Evolutionary conservation across 1,140 invertebrate species (phyloP).

Genomic region (Aphelinus atriplicis): DNA sequence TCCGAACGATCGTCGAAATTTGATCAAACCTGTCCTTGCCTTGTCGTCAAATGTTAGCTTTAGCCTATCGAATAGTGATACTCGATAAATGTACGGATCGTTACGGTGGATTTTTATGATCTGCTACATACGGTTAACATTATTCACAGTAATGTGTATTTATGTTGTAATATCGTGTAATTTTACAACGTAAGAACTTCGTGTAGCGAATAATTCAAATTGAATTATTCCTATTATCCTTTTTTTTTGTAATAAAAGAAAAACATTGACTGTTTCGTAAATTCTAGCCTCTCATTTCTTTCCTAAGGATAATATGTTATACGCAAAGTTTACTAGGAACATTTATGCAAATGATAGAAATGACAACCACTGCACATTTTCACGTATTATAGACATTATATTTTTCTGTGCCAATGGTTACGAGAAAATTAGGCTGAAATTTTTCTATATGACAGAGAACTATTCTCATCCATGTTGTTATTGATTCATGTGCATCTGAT

Average conservation of each 20-base stretch:
- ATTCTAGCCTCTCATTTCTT: slow-evolving; percentile 6
- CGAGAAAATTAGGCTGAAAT: too few species aligned
- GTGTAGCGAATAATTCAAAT: slow-evolving; percentile 17
- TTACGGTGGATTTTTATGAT: neutral
- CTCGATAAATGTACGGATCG: slow-evolving; percentile 2
- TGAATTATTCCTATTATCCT: slow-evolving; percentile 6
- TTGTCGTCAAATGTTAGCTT: neutral
- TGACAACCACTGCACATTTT: too few species aligned
- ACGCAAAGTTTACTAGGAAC: neutral
- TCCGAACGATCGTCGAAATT: slow-evolving; percentile 6
- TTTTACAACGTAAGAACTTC: slow-evolving; percentile 18
- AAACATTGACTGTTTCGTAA: slow-evolving; percentile 31
- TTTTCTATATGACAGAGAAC: too few species aligned
- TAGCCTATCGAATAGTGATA: slow-evolving; percentile 19
- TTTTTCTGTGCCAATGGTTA: too few species aligned
- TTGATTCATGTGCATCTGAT: too few species aligned
- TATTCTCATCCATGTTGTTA: too few species aligned
- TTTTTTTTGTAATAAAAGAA: slow-evolving; percentile 31
- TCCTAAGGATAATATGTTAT: neutral
- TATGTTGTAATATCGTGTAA: slow-evolving; percentile 18
- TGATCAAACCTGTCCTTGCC: slow-evolving; percentile 1
- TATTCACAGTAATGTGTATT: slow-evolving; percentile 3
- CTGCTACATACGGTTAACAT: neutral
- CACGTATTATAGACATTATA: too few species aligned
- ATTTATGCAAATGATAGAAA: too few species aligned